Percentiles rank a stretch among this genome's conserved stretches.
Evolutionary conservation across 2,113 vertebrate genomes (phyloP).

Genomic region (Ailurus styani): DNA sequence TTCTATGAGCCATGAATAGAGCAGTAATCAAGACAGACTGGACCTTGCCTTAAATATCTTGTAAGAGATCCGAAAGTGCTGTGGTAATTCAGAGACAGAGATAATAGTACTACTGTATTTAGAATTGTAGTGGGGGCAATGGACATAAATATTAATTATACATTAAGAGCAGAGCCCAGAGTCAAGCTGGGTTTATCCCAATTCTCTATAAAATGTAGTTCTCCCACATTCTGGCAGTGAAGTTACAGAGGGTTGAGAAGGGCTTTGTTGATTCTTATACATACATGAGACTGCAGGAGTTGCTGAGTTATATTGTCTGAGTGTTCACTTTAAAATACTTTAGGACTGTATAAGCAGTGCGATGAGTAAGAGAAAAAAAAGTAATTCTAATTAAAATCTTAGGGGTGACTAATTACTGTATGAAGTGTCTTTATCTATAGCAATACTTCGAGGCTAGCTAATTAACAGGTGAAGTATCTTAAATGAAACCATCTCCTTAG

Average conservation of each 20-base stretch:
- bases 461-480: conserved; percentile 6
- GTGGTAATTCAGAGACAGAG: background rate
- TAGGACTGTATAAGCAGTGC: background rate
- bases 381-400: conserved; percentile 39
- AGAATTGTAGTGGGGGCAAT: background rate
- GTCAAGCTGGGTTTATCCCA: background rate
- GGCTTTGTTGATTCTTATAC: background rate
- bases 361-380: background rate
- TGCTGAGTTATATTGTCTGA: background rate
- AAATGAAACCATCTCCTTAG: background rate
- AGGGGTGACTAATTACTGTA: conserved; percentile 17
- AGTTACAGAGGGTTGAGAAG: background rate
- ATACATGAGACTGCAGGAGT: background rate
- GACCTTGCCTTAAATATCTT: background rate
- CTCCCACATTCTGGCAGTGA: background rate
- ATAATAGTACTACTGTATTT: background rate
- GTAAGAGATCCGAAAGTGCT: background rate
- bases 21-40: background rate
- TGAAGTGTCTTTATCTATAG: background rate
- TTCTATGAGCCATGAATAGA: background rate
- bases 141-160: background rate
- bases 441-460: background rate
- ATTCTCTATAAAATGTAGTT: background rate
- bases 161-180: background rate
- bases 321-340: conserved; percentile 1